Base-by-base conservation (phyloP, 1,140 invertebrate species). In the Oreohelix idahoensis region DNA sequence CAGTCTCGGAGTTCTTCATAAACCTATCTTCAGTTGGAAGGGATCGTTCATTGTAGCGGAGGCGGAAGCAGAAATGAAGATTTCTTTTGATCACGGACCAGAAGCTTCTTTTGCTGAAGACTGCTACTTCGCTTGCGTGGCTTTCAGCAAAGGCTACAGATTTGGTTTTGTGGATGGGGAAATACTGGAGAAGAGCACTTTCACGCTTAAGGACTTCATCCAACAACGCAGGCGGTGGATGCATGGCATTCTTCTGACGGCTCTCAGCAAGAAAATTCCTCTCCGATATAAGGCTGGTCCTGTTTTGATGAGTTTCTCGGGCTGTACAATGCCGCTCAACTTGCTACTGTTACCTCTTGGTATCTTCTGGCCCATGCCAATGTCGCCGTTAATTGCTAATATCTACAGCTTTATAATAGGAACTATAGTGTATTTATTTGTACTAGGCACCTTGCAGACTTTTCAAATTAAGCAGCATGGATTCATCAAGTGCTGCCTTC, bases 151-250 rank as follows among this genome's bases (percentile, higher is more conserved):
- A 82, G 90, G 90, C 0, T 97, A 96, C 89, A 87, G 84, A 51
- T 91, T 91, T 87, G 89, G 88, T 17, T 92, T 89, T 81, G 89
- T 91, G 74, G 90, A 92, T 32, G 90, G 98, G 32, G 97, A 98
- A 93, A 98, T 99, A 97, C 97, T 97, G 95, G 98, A 99, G 91
- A 98, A 99, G 90, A 98, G 97, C 29, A 98, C 98, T 13, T 99
- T 99, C 90, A 97, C 97, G 0, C 92, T 98, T 0, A 96, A 96
- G 94, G 98, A 99, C 92, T 98, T 98, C 90, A 94, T 99, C 63
- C 97, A 98, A 91, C 98, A 99, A 92, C 94, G 98, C 79, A 98
- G 98, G 92, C 94, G 98, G 45, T 99, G 98, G 98, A 94, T 99
- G 73, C 97, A 98, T 93, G 98, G 98, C 88, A 99, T 99, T 86